Base-by-base conservation (phyloP, 2,797 vertebrate species). In the Phalloptychus januarius region DNA sequence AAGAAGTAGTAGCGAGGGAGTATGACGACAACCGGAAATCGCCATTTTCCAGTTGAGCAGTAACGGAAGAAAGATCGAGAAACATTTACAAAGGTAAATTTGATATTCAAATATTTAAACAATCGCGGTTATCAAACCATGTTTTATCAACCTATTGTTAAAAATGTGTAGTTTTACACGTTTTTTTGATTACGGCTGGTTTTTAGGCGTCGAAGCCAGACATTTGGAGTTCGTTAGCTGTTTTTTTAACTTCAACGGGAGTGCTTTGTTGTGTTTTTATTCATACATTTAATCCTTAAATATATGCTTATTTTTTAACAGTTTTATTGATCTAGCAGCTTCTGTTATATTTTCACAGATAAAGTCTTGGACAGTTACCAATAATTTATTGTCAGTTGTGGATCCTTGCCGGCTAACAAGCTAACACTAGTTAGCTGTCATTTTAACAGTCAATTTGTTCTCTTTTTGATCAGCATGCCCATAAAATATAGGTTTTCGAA, bases 41-140 rank as follows among this genome's bases (percentile, higher is more conserved):
- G 93, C 93, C 95, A 94, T 94, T 95, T 95, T 94, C 85, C 92
- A 88, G 88, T 89, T 78, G 86, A 84, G 74, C 83, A 48, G 85
- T 79, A 93, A 81, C 80, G 81, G 79, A 85, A 83, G 92, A 91
- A 86, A 87, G 73, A 85, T 71, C 74, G 83, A 90, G 92, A 87
- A 90, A 81, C 80, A 38, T 61, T 69, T 20, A 0, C 3, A 33
- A 79, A 89, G 89, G 88, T 92, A 91, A 74, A 85, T 72, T 75
- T 82, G 72, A 83, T 56, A 38, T 69, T 56, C 25, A 0, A 18
- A 31, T 36, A 38, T 3, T 36, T 28, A 11, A n/a, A 0, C 15
- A 2, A 3, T 44, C 8, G 42, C 12, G 12, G 6, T 46, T 33
- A 25, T 31, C 6, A 16, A 45, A n/a, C 38, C 5, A 18, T 16